Evolutionary conservation across 2,797 vertebrate genomes (phyloP).

Genomic region (Podargus strigoides): DNA sequence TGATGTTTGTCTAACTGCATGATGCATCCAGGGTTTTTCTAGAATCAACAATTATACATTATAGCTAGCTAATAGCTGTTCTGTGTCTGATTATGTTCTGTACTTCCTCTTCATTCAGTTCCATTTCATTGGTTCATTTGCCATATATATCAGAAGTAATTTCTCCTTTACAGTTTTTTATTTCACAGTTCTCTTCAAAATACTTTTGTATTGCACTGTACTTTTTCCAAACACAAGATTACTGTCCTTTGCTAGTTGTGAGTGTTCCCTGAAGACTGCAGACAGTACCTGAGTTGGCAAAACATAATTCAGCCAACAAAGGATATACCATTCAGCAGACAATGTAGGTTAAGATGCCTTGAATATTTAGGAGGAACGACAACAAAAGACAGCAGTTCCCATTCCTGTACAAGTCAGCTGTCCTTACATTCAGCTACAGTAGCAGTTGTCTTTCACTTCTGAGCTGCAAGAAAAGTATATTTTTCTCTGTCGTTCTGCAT

Average conservation of each 20-base stretch:
- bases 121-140: background rate
- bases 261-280: background rate
- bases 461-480: background rate
- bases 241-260: background rate
- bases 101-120: background rate
- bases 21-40: background rate
- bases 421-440: background rate
- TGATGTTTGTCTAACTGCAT: background rate
- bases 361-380: background rate
- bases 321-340: background rate
- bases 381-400: background rate
- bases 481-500: background rate
- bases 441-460: background rate
- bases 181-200: background rate
- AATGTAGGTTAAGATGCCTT: background rate
- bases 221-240: background rate
- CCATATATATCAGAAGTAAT: background rate
- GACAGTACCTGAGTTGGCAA: background rate
- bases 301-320: background rate
- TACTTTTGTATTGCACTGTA: background rate
- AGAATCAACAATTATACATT: background rate
- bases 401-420: background rate
- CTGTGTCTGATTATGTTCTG: background rate
- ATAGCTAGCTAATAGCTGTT: background rate
- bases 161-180: background rate